A percentile compares a stretch with the other conserved stretches of the same genome.
These are phyloP conservation scores for Coryphaenoides rupestris DNA, from an alignment of 2,113 vertebrate species.

Conservation along the genomic window DNA sequence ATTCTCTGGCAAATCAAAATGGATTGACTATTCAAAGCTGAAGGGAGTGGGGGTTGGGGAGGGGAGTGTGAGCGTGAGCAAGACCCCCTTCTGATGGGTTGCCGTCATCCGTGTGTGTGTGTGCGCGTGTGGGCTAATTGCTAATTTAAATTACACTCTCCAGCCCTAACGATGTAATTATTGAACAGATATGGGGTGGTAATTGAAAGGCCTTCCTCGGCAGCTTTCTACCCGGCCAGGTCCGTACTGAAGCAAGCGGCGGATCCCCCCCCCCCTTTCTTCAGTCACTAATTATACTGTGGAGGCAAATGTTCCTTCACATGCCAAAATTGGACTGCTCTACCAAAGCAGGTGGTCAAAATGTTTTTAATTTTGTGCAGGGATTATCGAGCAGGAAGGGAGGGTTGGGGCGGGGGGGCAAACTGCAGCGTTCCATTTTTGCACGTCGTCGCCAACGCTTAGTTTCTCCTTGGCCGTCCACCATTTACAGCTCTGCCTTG, in stretches of 20 bases:
- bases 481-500: too few species aligned
- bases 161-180: slow-evolving; percentile 53
- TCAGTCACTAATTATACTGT: slow-evolving; percentile 31
- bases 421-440: too few species aligned
- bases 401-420: neutral
- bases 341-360: slow-evolving; percentile 15
- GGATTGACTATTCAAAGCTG: slow-evolving; percentile 17
- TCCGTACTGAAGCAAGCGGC: slow-evolving; percentile 28
- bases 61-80: neutral
- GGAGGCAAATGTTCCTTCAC: slow-evolving; percentile 31
- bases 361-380: slow-evolving; percentile 30
- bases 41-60: neutral
- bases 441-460: too few species aligned
- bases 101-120: neutral
- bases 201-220: slow-evolving; percentile 55
- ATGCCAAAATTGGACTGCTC: slow-evolving; percentile 32
- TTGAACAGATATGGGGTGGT: slow-evolving; percentile 48
- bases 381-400: slow-evolving; percentile 20
- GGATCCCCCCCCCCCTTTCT: slow-evolving; percentile 10
- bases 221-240: slow-evolving; percentile 42
- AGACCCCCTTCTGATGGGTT: too few species aligned
- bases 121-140: slow-evolving; percentile 26
- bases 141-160: slow-evolving; percentile 52
- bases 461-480: too few species aligned
- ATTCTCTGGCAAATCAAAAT: slow-evolving; percentile 24